A percentile compares a stretch with the other conserved stretches of the same genome.
phyloP scores from a whole-genome alignment of 2,797 vertebrate genomes.

The Myiotriccus ornatus region DNA sequence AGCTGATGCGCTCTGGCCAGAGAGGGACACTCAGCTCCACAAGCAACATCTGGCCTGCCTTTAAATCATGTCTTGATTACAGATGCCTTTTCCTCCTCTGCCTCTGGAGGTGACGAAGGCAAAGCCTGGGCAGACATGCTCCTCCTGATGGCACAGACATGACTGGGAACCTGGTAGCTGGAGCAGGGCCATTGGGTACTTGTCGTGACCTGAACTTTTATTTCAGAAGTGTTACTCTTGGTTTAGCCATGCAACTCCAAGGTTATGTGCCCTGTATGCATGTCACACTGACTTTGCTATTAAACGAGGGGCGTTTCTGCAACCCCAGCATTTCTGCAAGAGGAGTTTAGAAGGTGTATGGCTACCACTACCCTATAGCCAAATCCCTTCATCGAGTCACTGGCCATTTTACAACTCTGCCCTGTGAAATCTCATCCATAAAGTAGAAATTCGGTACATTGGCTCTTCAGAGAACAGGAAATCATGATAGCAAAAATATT shows the following conservation, averaged over 20 bases:
- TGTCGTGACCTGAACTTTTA: neutral
- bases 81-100: neutral
- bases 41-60: neutral
- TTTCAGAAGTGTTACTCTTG: fast-evolving
- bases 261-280: neutral
- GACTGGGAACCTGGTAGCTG: neutral
- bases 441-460: neutral
- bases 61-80: neutral
- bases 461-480: neutral
- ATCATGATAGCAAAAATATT: neutral
- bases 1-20: neutral
- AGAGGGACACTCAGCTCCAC: neutral
- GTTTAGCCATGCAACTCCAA: neutral
- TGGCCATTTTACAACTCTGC: neutral
- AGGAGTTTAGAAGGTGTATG: neutral
- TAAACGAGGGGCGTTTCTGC: fast-evolving
- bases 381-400: neutral
- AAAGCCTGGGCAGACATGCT: neutral
- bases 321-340: neutral
- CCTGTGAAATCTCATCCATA: neutral
- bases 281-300: neutral
- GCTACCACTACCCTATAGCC: neutral
- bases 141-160: fast-evolving
- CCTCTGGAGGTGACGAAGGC: neutral
- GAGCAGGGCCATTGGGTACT: neutral